Evolutionary conservation across 2,113 vertebrate genomes (phyloP).

Genomic region (Leiothrix lutea): DNA sequence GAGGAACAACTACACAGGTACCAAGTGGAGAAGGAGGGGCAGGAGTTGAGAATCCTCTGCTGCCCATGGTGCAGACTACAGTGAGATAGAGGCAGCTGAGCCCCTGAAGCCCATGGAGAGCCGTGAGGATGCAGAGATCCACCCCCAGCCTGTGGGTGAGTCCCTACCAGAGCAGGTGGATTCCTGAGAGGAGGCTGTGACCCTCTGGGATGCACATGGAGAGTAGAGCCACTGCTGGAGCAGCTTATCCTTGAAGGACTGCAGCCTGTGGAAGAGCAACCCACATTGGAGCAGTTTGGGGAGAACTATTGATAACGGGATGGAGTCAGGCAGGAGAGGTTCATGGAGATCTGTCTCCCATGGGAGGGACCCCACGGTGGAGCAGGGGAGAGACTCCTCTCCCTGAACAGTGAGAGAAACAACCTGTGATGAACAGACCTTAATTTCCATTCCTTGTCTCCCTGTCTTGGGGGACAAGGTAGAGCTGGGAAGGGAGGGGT

Average conservation of each 20-base stretch:
- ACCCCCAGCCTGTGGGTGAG: fast-evolving
- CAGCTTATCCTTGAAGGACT: background rate
- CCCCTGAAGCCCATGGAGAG: background rate
- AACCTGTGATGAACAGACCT: background rate
- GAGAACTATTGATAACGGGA: background rate
- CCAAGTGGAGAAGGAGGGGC: background rate
- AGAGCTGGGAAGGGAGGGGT: background rate
- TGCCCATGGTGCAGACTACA: background rate
- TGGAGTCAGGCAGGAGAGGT: fast-evolving
- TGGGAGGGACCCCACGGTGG: fast-evolving
- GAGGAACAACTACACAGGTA: background rate
- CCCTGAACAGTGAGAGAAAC: background rate
- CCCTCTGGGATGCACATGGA: fast-evolving
- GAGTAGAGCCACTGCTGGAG: background rate
- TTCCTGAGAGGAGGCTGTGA: background rate
- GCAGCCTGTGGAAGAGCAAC: background rate
- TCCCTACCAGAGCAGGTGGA: fast-evolving
- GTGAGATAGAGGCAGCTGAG: background rate
- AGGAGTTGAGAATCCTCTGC: background rate
- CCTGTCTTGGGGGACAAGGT: background rate
- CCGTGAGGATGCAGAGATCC: background rate
- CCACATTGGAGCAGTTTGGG: fast-evolving
- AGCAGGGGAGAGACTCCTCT: background rate
- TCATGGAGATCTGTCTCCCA: background rate
- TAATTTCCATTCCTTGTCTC: background rate